These are phyloP conservation scores for Sclerurus mexicanus DNA, from an alignment of 2,113 vertebrate genomes.

Conservation along the genomic window DNA sequence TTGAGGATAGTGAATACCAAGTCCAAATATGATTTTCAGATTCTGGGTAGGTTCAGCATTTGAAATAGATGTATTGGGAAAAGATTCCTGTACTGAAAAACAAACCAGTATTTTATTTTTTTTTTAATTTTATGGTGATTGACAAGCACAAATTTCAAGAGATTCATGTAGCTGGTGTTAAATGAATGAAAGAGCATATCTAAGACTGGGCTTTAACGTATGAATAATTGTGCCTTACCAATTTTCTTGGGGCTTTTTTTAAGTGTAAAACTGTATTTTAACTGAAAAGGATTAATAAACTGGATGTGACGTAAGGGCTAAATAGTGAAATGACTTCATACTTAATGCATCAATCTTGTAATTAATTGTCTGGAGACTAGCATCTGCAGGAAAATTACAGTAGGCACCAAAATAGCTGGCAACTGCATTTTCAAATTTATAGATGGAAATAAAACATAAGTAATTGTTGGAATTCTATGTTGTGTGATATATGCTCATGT, in stretches of 20 bases:
- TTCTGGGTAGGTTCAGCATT: neutral
- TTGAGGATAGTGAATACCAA: neutral
- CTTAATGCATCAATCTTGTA: neutral
- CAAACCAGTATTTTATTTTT: neutral
- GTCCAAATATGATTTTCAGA: neutral
- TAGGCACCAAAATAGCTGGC: neutral
- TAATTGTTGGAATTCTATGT: neutral
- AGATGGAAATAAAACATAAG: constrained; percentile 31
- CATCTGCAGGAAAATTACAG: neutral
- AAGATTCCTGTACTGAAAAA: neutral
- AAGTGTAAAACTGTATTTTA: neutral
- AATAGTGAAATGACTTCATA: neutral
- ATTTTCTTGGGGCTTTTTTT: neutral
- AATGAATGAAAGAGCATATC: neutral
- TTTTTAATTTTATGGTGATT: neutral
- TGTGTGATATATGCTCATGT: neutral
- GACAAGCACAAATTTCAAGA: neutral
- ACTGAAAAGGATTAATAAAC: neutral
- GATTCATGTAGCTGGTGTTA: neutral
- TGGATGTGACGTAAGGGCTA: neutral
- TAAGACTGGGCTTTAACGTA: neutral
- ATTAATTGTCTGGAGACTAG: constrained; percentile 20
- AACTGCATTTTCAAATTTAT: constrained; percentile 39
- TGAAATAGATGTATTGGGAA: neutral
- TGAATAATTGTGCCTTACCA: neutral